phyloP scores from a whole-genome alignment of 2,888 invertebrate species.

The Pimpla rufipes region DNA sequence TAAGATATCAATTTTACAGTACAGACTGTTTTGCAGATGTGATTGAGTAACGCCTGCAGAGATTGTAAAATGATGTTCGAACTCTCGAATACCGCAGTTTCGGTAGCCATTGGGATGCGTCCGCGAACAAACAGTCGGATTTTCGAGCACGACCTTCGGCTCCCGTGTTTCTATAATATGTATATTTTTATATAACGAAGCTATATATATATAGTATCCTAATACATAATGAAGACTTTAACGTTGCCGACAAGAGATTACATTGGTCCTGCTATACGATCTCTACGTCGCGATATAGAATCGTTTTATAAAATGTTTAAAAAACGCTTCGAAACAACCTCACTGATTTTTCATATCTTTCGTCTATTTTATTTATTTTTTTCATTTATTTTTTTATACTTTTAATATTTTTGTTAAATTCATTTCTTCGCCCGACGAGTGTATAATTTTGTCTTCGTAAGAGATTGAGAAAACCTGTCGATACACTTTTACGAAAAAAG shows the following conservation, averaged over 20 bases:
- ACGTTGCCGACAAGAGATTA: constrained; percentile 56
- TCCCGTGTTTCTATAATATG: constrained; percentile 16
- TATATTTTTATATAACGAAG: constrained; percentile 34
- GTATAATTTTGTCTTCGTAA: constrained; percentile 23
- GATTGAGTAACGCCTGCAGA: too few relatives aligned
- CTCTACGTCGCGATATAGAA: constrained; percentile 59
- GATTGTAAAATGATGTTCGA: too few relatives aligned
- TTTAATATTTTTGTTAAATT: not conserved
- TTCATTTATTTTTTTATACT: constrained; percentile 31
- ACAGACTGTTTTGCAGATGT: too few relatives aligned
- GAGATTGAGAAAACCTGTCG: constrained; percentile 25
- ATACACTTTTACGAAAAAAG: constrained; percentile 35
- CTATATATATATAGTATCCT: constrained; percentile 47
- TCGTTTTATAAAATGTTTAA: constrained; percentile 65
- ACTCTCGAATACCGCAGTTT: not conserved
- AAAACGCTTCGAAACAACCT: constrained; percentile 52
- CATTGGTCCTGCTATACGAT: constrained; percentile 61
- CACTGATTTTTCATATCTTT: constrained; percentile 31
- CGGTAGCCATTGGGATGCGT: not conserved
- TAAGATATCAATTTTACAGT: too few relatives aligned
- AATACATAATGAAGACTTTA: constrained; percentile 51
- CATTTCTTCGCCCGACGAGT: constrained; percentile 15
- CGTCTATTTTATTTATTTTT: not conserved
- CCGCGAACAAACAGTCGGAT: constrained; percentile 12
- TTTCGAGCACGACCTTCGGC: constrained; percentile 12